Base-by-base conservation (phyloP, 1,140 invertebrate species). In the Chionoecetes opilio region DNA sequence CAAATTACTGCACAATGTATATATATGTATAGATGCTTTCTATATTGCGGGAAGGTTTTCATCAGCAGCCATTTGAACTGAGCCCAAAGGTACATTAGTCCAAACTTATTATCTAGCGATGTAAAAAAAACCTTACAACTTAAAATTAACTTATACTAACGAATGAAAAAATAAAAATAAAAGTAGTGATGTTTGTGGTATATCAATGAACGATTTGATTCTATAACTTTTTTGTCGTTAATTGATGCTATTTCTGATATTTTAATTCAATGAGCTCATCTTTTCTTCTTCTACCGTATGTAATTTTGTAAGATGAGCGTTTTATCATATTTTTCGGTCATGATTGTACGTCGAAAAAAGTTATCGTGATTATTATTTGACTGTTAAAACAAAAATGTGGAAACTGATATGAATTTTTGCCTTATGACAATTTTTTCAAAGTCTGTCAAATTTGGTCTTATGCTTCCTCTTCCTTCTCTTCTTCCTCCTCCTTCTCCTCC, bases 11-110 rank as follows among this genome's bases (percentile, higher is more conserved):
- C 91, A 32, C 26, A 8, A n/a, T 92, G 35, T 82, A 11, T 14
- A 35, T 63, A 21, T 82, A 17, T 17, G 82, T 92, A 35, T n/a
- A n/a, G n/a, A n/a, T n/a, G n/a, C n/a, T n/a, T n/a, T n/a, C n/a
- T n/a, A n/a, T n/a, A n/a, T n/a, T n/a, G n/a, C n/a, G 91, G 91
- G 91, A 92, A 92, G 91, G 91, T 92, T n/a, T 5, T 75, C 34
- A 26, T 63, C 0, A 41, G 87, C 26, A 37, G 91, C 91, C 53
- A 92, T 92, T 92, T 82, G 91, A 35, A 92, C 91, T 37, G 63
- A 82, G 91, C 91, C 91, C 34, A 75, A 92, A 32, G 63, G 14
- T n/a, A 17, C 63, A 63, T 31, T n/a, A 26, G 32, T 21, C 35
- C 46, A 14, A 34, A 53, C 87, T 41, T 17, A 17, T 29, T 14